Percentiles rank a stretch among this genome's conserved stretches.
These are phyloP conservation scores for Gryllus longicercus DNA, from an alignment of 2,888 invertebrate genomes.

Conservation along the genomic window DNA sequence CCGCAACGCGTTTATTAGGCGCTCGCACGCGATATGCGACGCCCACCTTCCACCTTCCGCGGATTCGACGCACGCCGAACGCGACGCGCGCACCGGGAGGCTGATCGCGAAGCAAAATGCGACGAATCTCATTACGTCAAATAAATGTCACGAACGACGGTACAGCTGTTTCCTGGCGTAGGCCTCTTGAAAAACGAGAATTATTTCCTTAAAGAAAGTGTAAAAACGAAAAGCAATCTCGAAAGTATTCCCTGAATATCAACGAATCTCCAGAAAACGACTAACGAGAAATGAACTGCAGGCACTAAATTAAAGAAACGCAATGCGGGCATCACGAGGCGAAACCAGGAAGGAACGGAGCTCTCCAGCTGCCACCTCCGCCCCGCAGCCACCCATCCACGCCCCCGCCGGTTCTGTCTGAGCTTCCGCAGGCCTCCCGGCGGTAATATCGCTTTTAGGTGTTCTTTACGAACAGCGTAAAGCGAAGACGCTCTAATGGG, in stretches of 20 bases:
- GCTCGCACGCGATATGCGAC: background rate
- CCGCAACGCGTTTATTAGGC: slow-evolving; percentile 11
- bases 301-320: slow-evolving; percentile 10
- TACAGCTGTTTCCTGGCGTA: background rate
- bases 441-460: slow-evolving; percentile 9
- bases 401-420: background rate
- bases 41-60: background rate
- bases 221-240: slow-evolving; percentile 10
- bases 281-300: background rate
- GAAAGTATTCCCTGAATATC: slow-evolving; percentile 7
- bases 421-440: slow-evolving; percentile 11
- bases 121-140: background rate
- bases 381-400: background rate
- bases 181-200: background rate
- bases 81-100: background rate
- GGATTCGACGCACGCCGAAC: background rate
- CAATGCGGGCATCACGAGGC: background rate
- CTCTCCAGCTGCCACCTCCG: background rate
- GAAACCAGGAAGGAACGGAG: background rate
- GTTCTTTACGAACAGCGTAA: background rate
- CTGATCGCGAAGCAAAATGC: background rate
- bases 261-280: background rate
- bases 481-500: background rate
- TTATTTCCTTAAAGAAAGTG: slow-evolving; percentile 5
- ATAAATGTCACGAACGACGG: background rate